These are phyloP conservation scores for Lanius ludovicianus DNA, from an alignment of 2,113 vertebrate species.

Conservation along the genomic window DNA sequence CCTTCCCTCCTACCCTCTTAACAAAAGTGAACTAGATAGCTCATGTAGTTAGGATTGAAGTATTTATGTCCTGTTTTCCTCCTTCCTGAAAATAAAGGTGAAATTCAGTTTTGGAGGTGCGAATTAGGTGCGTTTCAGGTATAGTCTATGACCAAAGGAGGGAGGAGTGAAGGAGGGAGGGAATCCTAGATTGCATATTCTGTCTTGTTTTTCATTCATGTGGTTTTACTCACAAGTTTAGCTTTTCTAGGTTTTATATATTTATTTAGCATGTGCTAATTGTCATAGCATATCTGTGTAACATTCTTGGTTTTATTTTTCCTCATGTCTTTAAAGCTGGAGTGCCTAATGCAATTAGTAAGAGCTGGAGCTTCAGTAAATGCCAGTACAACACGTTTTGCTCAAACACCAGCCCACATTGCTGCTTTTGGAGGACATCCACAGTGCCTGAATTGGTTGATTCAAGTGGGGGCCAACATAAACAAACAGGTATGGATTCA, in stretches of 20 bases:
- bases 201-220: not conserved
- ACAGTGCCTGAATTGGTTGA: slow-evolving; percentile 91
- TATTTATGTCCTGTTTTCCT: not conserved
- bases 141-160: not conserved
- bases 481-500: slow-evolving; percentile 86
- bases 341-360: slow-evolving; percentile 89
- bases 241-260: not conserved
- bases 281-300: not conserved
- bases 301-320: not conserved
- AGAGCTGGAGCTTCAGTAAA: slow-evolving; percentile 91
- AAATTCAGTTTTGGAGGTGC: not conserved
- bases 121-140: not conserved
- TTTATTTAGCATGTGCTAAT: not conserved
- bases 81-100: not conserved
- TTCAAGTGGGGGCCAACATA: slow-evolving; percentile 90
- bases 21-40: not conserved
- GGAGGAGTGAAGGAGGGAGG: not conserved
- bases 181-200: not conserved
- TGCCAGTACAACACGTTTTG: slow-evolving; percentile 85
- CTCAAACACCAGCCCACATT: slow-evolving; percentile 92
- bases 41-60: not conserved
- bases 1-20: rapidly evolving
- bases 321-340: slow-evolving; percentile 79
- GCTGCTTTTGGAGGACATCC: slow-evolving; percentile 95
- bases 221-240: not conserved